Conservation (phyloP, 92 coral and sea anemone genomes). For the Porites divaricata region DNA sequence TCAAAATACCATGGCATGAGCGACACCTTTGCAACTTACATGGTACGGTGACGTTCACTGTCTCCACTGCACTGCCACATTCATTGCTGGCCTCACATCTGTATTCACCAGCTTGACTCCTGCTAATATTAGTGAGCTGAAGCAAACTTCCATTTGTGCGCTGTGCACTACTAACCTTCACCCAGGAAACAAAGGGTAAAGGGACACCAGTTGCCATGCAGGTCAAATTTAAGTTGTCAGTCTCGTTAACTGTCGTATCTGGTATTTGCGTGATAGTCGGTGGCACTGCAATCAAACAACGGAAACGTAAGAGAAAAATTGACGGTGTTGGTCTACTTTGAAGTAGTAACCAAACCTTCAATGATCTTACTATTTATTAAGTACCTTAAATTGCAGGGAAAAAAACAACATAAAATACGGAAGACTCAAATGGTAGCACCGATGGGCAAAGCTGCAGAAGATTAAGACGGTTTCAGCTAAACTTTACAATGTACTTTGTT, state of each 20-base stretch:
- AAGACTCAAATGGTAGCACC: no score
- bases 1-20: background rate
- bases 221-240: conserved; percentile 14
- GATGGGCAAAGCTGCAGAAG: no score
- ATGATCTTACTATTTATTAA: no score
- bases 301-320: background rate
- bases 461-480: no score
- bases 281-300: background rate
- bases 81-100: conserved; percentile 29
- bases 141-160: background rate
- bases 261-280: background rate
- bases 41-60: background rate
- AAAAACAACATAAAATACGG: background rate
- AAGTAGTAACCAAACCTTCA: background rate
- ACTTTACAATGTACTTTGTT: no score
- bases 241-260: conserved; percentile 20
- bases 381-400: no score
- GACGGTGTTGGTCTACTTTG: no score
- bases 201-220: conserved; percentile 55
- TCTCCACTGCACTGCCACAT: background rate
- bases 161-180: background rate
- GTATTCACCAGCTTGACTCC: conserved; percentile 19
- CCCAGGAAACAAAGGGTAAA: conserved; percentile 15
- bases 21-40: background rate
- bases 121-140: background rate